Evolutionary conservation across 2,113 vertebrate genomes (phyloP), one percentile per base, ranked within the genome.

Genomic region (Strigops habroptila): DNA sequence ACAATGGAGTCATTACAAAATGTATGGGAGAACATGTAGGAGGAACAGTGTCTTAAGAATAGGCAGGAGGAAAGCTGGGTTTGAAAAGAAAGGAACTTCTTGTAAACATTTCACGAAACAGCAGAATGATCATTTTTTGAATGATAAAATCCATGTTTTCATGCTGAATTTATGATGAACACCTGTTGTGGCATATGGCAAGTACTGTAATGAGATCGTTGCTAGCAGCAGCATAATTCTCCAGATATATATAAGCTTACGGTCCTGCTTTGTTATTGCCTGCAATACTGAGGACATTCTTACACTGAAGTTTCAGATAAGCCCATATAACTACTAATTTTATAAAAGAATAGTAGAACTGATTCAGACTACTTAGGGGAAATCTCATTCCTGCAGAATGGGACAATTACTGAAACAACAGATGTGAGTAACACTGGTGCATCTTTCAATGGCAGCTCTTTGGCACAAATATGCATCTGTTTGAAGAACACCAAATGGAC

Each of bases 401-500:
- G 39, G 52, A 68, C 78, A 49, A 64, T 90, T 94, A 87, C 82
- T 0, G 33, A 88, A 95, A 92, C 67, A 97, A 59, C 92, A 96
- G 95, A 92, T 93, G 80, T 64, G 41, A 82, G 64, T 31, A 90
- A 39, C 37, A 7, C 3, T 86, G 37, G 51, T 82, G 43, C 81
- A 59, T 95, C 94, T 87, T 97, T 95, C 82, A 90, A 5, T 63
- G 74, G 91, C 60, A 87, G 70, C 59, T 93, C 74, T 69, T 73
- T 96, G 88, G 75, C 92, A 91, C 79, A 93, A 95, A 81, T 35
- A 46, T 6, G 0, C n/a, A 70, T 90, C 96, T 88, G 69, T 86
- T 68, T 95, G 41, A 93, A 90, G 83, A 96, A 93, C 79, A 93
- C 62, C 88, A 90, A 90, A 95, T 95, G 92, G 95, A 85, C 24